These are phyloP conservation scores for Calcarius lapponicus DNA, from an alignment of 2,797 vertebrate species.

Conservation along the genomic window DNA sequence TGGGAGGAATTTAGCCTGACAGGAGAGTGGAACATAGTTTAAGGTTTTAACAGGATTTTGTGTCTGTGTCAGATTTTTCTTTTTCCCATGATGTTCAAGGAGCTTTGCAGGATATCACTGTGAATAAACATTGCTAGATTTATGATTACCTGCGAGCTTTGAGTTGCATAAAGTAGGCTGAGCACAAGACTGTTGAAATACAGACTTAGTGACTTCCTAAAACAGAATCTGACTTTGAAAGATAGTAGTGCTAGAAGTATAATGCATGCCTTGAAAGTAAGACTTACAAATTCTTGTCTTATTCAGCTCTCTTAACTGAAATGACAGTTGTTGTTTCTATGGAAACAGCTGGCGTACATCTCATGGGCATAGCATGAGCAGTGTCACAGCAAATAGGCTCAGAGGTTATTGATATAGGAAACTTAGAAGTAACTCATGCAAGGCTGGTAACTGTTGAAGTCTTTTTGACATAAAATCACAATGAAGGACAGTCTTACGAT, in stretches of 20 bases:
- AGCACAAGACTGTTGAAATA: background rate
- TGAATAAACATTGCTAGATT: background rate
- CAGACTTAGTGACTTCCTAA: background rate
- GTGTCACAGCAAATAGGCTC: conserved; percentile 73
- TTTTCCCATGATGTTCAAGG: background rate
- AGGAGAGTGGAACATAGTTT: background rate
- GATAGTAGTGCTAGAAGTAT: background rate
- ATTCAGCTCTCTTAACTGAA: background rate
- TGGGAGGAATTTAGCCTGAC: background rate
- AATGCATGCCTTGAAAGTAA: background rate
- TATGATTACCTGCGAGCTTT: background rate
- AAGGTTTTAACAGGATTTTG: background rate
- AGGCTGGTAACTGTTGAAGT: conserved; percentile 26
- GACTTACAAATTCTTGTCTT: conserved; percentile 25
- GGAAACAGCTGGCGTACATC: conserved; percentile 30
- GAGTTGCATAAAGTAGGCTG: background rate
- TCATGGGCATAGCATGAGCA: background rate
- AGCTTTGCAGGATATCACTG: background rate
- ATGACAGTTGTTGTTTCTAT: conserved; percentile 35
- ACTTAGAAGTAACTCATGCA: conserved; percentile 69
- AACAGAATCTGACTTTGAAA: background rate
- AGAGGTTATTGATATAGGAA: conserved; percentile 62
- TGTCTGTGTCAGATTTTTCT: background rate
- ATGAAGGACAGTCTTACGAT: background rate
- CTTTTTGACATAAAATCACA: conserved; percentile 15